Base-by-base conservation (phyloP, 2,113 vertebrate species). In the Halcyon malimbica region DNA sequence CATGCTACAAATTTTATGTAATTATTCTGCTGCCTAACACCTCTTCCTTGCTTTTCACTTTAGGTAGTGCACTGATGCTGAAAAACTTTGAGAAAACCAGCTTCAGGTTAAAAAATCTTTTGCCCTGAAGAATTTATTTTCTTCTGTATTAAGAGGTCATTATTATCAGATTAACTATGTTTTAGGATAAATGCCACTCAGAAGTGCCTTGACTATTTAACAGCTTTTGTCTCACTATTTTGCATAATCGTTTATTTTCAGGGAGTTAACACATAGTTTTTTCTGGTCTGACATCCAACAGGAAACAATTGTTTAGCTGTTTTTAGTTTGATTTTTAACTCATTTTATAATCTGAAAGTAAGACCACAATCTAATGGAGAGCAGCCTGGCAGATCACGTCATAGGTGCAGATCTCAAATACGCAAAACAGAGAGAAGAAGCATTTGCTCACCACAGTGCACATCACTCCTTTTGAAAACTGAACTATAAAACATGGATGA, bases 401-500 rank as follows among this genome's bases (percentile, higher is more conserved):
- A 54, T 2, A 88, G 50, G 11, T 75, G 13, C 12, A 64, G 41
- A 90, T 69, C 77, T 70, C 37, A 89, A 71, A 64, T 53, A 74
- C 68, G 29, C 33, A 84, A 88, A 60, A 54, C 11, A 9, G 9
- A 14, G 50, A 86, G 28, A 81, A 76, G 64, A 93, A 85, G 19
- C 6, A 4, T 87, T 94, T 88, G 51, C 35, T 94, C 65, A 71
- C 64, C 29, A 44, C 44, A 76, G 15, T 48, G 53, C 37, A 65
- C 28, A 51, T 54, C n/a, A 46, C 21, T 81, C 39, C 35, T 81
- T 84, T 80, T 70, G 74, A 88, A 37, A 79, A 37, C 6, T 76
- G 15, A 89, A 92, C 35, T 88, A 42, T 78, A 62, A 81, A 87
- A 89, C 14, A 79, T 17, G 8, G 42, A 90, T 94, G 89, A 96